phyloP scores from a whole-genome alignment of 2,113 vertebrate species.

The Ailurus styani region DNA sequence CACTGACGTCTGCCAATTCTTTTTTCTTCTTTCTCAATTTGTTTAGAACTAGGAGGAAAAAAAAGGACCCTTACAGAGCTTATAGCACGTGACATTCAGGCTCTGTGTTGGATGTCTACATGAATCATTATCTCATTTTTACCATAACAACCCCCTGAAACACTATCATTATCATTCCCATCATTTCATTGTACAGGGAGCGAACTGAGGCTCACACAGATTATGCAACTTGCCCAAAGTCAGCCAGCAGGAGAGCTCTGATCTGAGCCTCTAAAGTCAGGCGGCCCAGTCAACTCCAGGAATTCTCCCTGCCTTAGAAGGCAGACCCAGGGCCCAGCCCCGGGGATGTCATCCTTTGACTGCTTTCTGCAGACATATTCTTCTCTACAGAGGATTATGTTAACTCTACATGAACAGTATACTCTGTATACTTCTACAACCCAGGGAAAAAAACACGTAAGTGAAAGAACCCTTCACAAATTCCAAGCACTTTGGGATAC shows the following conservation, averaged over 20 bases:
- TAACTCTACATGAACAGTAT: neutral
- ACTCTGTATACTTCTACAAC: neutral
- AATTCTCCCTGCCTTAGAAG: neutral
- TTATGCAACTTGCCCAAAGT: neutral
- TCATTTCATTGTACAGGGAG: neutral
- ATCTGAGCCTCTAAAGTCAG: neutral
- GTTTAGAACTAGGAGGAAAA: neutral
- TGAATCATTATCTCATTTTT: neutral
- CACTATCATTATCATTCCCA: neutral
- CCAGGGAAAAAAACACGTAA: neutral
- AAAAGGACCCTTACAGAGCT: neutral
- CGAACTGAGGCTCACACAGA: neutral
- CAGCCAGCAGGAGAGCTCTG: neutral
- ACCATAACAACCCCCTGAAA: neutral
- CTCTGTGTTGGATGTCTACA: neutral
- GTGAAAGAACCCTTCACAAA: neutral
- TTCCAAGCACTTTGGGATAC: neutral
- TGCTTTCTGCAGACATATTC: neutral
- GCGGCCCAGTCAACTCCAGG: neutral
- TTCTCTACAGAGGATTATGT: neutral
- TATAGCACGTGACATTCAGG: neutral
- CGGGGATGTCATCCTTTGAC: neutral
- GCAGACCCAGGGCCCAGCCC: neutral
- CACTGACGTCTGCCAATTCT: neutral
- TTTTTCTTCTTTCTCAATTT: neutral